Conservation (phyloP, 2,797 vertebrate species). For the Amazona ochrocephala region DNA sequence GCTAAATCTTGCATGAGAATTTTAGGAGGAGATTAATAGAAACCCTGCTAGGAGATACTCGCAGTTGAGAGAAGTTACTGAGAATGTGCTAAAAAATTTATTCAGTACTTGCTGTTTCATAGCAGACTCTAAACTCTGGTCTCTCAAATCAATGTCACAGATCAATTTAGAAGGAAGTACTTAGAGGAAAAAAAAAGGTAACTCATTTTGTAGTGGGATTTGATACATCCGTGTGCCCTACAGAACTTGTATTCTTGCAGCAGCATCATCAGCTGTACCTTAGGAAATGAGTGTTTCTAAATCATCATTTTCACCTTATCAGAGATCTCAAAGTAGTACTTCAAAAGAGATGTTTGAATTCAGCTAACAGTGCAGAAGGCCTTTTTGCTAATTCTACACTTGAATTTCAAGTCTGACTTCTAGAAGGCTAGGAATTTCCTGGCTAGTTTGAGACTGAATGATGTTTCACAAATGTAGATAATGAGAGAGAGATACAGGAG, state of each 20-base stretch:
- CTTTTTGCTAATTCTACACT: neutral
- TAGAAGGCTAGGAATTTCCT: neutral
- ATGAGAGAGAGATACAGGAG: neutral
- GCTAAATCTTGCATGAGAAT: slow-evolving; percentile 60
- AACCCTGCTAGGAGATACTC: slow-evolving; percentile 11
- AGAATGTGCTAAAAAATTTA: slow-evolving; percentile 23
- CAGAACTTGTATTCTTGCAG: neutral
- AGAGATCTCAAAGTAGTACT: neutral
- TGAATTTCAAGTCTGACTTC: neutral
- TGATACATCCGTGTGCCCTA: neutral
- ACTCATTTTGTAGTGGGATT: neutral
- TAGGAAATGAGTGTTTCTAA: neutral
- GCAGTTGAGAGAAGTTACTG: slow-evolving; percentile 6
- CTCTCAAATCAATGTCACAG: neutral
- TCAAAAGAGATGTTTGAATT: neutral
- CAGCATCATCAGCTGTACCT: neutral
- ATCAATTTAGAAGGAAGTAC: neutral
- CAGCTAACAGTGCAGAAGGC: neutral
- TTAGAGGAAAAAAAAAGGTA: neutral
- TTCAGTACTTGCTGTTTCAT: slow-evolving; percentile 5
- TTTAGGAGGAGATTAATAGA: slow-evolving; percentile 48
- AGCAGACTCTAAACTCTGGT: neutral
- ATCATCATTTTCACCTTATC: neutral
- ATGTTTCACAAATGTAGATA: neutral
- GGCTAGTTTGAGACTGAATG: neutral